phyloP scores from a whole-genome alignment of 2,797 vertebrate species.

The Anas acuta region DNA sequence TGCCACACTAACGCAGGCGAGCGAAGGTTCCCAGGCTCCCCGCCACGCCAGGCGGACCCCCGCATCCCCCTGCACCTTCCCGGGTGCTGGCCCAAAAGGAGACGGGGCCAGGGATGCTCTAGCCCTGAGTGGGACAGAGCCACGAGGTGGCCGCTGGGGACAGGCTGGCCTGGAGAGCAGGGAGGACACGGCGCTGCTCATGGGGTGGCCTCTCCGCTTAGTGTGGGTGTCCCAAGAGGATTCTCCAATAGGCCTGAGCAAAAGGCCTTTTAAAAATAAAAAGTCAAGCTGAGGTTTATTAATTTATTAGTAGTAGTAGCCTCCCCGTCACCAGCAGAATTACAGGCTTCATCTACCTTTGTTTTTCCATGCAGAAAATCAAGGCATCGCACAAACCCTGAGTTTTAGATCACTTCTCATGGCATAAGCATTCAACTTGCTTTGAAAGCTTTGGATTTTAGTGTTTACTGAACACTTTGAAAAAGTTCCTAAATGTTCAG shows the following conservation, averaged over 20 bases:
- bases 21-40: constrained; percentile 64
- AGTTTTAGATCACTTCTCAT: not conserved
- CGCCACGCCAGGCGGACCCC: not conserved
- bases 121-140: accelerated
- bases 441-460: constrained; percentile 28
- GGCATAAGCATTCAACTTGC: not conserved
- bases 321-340: not conserved
- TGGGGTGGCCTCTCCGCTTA: accelerated
- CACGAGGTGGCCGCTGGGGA: accelerated
- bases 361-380: not conserved
- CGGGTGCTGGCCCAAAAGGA: not conserved
- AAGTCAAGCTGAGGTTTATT: too few relatives aligned
- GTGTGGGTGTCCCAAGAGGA: not conserved
- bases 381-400: not conserved
- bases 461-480: constrained; percentile 7
- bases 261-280: not conserved
- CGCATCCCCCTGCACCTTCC: not conserved
- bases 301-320: too few relatives aligned
- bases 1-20: constrained; percentile 59
- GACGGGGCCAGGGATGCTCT: not conserved
- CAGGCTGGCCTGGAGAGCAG: accelerated
- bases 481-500: constrained; percentile 31
- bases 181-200: accelerated
- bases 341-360: not conserved
- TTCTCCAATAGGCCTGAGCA: not conserved